Evolutionary conservation across 2,113 vertebrate genomes (phyloP).

Genomic region (Erythrocercus mccallii): DNA sequence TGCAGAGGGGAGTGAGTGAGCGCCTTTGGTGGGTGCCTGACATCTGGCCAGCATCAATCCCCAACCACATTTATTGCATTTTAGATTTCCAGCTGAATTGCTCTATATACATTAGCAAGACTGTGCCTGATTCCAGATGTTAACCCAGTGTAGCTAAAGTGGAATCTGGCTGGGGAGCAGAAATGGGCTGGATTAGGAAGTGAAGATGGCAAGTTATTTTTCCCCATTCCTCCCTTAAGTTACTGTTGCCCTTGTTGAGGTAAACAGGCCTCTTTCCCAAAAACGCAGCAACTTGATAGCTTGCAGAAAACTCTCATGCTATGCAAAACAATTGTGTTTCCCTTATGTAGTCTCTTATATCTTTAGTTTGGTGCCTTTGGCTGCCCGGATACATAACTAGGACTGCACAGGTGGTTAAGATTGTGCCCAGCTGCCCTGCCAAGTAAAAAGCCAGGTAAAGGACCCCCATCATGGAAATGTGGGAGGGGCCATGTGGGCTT

Average conservation of each 20-base stretch:
- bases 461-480: fast-evolving
- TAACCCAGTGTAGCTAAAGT: neutral
- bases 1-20: neutral
- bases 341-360: neutral
- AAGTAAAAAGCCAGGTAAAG: neutral
- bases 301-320: neutral
- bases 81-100: neutral
- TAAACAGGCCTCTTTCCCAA: neutral
- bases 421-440: neutral
- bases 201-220: neutral
- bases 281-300: neutral
- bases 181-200: neutral
- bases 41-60: neutral
- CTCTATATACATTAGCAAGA: neutral
- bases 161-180: neutral
- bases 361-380: neutral
- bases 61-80: neutral
- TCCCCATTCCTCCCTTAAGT: neutral
- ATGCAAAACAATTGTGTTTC: neutral
- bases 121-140: neutral
- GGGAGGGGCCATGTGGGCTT: fast-evolving
- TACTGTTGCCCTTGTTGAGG: neutral
- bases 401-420: fast-evolving
- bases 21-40: neutral
- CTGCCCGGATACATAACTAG: fast-evolving